Evolutionary conservation across 2,888 invertebrate species (phyloP).

Genomic region (Acrocera orbiculus): DNA sequence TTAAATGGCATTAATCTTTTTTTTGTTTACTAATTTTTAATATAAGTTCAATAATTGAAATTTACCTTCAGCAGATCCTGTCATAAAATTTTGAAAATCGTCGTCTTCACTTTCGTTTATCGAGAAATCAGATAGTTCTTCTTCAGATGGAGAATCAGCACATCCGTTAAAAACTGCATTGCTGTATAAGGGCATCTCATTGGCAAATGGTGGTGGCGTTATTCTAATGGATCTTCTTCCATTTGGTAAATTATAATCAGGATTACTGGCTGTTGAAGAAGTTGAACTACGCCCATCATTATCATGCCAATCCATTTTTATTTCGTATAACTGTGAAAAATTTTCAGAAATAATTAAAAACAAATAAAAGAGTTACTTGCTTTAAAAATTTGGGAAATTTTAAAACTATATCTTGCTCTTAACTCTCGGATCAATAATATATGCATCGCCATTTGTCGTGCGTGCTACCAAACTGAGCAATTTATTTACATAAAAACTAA

Average conservation of each 20-base stretch:
- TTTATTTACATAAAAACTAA: no score
- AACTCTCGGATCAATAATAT: no score
- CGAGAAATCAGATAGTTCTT: conserved; percentile 43
- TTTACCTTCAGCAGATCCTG: conserved; percentile 19
- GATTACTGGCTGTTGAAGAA: conserved; percentile 9
- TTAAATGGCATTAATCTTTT: no score
- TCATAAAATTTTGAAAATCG: conserved; percentile 25
- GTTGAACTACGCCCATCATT: conserved; percentile 11
- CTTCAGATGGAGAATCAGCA: conserved; percentile 18
- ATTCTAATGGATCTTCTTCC: neutral
- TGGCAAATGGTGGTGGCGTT: conserved; percentile 4
- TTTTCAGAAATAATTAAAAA: neutral
- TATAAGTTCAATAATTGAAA: no score
- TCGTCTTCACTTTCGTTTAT: conserved; percentile 66
- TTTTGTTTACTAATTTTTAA: no score
- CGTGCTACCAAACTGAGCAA: no score
- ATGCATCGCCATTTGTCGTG: no score
- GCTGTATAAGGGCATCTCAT: no score
- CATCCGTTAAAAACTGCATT: conserved; percentile 5
- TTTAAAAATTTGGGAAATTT: neutral
- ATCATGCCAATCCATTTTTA: conserved; percentile 9
- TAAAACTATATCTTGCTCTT: no score
- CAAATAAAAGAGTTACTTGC: neutral
- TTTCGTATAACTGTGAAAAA: neutral
- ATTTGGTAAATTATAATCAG: conserved; percentile 1